A percentile compares a stretch with the other conserved stretches of the same genome.
Evolutionary conservation across 2,888 invertebrate species (phyloP).

Genomic region (Agonum fuliginosum): DNA sequence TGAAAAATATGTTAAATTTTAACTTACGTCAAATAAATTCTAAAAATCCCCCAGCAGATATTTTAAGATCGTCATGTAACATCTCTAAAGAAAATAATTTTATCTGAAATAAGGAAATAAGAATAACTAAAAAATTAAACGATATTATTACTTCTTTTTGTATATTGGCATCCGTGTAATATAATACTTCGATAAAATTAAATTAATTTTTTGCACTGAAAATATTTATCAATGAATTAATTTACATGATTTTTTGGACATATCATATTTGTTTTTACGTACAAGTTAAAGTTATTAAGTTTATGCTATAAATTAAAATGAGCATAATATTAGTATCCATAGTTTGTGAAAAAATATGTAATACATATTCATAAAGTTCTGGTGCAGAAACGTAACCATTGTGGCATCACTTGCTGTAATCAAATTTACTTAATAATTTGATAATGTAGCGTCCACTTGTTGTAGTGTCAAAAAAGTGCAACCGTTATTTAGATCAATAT

Average conservation of each 20-base stretch:
- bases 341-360: not conserved
- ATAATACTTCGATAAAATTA: slow-evolving; percentile 6
- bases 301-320: not conserved
- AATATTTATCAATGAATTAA: not conserved
- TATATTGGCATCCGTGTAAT: not conserved
- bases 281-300: not conserved
- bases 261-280: not conserved
- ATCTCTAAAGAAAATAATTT: not conserved
- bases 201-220: not conserved
- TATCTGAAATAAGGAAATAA: no score
- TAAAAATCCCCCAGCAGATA: not conserved
- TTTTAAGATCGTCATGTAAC: not conserved
- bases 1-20: not conserved
- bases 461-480: no score
- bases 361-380: not conserved
- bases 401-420: no score
- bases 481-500: no score
- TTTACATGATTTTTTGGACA: no score
- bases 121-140: not conserved
- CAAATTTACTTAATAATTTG: no score
- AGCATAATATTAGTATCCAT: not conserved
- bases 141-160: not conserved
- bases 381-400: no score
- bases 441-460: no score
- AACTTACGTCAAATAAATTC: not conserved